These are phyloP conservation scores for Nemapogon koenigi DNA, from an alignment of 2,888 invertebrate species.

Conservation along the genomic window DNA sequence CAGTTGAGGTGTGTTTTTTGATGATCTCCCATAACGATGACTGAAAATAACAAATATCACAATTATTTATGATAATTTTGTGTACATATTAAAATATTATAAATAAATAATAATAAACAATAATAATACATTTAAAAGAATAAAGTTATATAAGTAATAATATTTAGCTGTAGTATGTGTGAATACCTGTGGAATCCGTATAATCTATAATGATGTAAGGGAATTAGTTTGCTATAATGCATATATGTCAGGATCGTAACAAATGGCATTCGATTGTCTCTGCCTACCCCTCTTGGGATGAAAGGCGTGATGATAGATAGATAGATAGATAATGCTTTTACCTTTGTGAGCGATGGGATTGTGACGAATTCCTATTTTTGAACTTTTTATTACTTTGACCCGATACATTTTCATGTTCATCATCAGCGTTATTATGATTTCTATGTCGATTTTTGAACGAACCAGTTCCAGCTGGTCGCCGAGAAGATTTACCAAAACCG, in stretches of 20 bases:
- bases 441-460: slow-evolving; percentile 67
- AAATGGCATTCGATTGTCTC: too few species aligned
- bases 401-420: slow-evolving; percentile 40
- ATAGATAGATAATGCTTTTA: slow-evolving; percentile 21
- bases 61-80: background rate
- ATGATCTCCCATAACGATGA: slow-evolving; percentile 49
- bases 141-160: too few species aligned
- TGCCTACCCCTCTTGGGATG: too few species aligned
- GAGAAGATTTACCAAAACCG: slow-evolving; percentile 56
- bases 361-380: slow-evolving; percentile 45
- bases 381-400: slow-evolving; percentile 49
- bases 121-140: background rate
- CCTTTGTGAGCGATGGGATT: slow-evolving; percentile 47
- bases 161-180: too few species aligned
- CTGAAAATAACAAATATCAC: slow-evolving; percentile 35
- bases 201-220: too few species aligned
- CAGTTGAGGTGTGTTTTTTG: slow-evolving; percentile 64
- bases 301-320: too few species aligned
- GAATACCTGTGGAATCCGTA: too few species aligned
- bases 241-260: too few species aligned
- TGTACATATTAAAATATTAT: background rate
- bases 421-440: slow-evolving; percentile 35
- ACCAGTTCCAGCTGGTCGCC: slow-evolving; percentile 50
- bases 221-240: too few species aligned
- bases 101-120: background rate